phyloP scores from a whole-genome alignment of 2,888 invertebrate species.

The Pristionchus maxplancki region DNA sequence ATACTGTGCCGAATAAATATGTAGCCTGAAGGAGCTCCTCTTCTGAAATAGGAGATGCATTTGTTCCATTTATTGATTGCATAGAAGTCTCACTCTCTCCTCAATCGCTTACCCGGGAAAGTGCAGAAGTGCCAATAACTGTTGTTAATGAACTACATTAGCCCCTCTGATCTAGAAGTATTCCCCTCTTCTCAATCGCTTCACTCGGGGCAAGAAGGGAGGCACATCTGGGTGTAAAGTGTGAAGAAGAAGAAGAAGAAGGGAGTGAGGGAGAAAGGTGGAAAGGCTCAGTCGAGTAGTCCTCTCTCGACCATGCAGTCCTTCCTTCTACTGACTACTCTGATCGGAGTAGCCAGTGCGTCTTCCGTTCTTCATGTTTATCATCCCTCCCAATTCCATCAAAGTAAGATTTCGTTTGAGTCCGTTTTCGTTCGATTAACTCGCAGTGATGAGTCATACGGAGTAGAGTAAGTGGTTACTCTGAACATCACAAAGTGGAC shows the following conservation, averaged over 20 bases:
- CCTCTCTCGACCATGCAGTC: background rate
- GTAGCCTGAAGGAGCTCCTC: no score
- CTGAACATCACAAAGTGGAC: no score
- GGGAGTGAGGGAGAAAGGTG: background rate
- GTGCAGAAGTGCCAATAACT: no score
- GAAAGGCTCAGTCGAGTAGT: background rate
- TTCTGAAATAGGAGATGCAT: no score
- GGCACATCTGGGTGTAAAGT: background rate
- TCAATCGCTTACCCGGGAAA: no score
- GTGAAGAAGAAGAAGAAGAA: slow-evolving; percentile 13
- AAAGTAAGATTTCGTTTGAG: background rate
- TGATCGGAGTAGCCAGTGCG: background rate
- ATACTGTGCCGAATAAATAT: no score
- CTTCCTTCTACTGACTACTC: background rate
- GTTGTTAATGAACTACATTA: no score
- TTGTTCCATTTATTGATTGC: no score
- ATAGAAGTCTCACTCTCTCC: no score
- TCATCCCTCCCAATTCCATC: background rate
- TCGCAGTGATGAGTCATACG: background rate
- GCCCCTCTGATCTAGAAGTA: no score
- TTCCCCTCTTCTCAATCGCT: no score
- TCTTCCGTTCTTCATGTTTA: background rate
- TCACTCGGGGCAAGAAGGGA: background rate
- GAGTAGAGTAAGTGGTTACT: no score
- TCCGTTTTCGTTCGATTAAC: background rate